Conservation (phyloP, 2,888 invertebrate genomes). For the Spatulosminthurus flaviceps region DNA sequence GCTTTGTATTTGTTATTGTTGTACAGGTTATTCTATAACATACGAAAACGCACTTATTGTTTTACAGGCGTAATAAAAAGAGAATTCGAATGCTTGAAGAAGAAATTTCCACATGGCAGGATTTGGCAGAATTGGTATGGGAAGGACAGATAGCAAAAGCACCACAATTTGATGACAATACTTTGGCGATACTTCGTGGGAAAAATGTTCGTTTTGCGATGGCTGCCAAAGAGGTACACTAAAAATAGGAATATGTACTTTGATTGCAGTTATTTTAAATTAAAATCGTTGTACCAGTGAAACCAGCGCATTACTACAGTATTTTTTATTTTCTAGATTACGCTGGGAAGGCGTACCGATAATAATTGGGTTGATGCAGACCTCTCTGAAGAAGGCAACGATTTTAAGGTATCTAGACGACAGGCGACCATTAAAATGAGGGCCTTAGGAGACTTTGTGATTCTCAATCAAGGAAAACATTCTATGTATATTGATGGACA, state of each 20-base stretch:
- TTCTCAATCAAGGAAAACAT: conserved; percentile 93
- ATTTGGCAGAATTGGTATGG: conserved; percentile 88
- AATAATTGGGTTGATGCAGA: conserved; percentile 92
- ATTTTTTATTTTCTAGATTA: conserved; percentile 72
- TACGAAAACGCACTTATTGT: too few relatives aligned
- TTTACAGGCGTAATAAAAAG: conserved; percentile 76
- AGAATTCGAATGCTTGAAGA: conserved; percentile 90
- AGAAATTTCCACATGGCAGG: conserved; percentile 90
- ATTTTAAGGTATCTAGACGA: conserved; percentile 90
- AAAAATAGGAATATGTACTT: neutral
- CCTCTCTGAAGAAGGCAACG: conserved; percentile 90
- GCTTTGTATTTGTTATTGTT: neutral
- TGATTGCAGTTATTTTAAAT: too few relatives aligned
- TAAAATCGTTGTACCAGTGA: too few relatives aligned
- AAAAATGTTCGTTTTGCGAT: conserved; percentile 92
- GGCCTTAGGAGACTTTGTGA: conserved; percentile 93
- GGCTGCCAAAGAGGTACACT: conserved; percentile 83
- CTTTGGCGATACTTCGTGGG: conserved; percentile 89
- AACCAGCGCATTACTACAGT: neutral
- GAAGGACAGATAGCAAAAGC: conserved; percentile 74
- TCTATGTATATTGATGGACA: conserved; percentile 94
- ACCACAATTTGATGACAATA: conserved; percentile 91
- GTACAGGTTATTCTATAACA: conserved; percentile 35
- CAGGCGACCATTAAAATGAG: conserved; percentile 90
- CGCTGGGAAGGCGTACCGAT: conserved; percentile 88